Conservation (phyloP, 2,797 vertebrate genomes). For the Ctenochaetus hawaiiensis region DNA sequence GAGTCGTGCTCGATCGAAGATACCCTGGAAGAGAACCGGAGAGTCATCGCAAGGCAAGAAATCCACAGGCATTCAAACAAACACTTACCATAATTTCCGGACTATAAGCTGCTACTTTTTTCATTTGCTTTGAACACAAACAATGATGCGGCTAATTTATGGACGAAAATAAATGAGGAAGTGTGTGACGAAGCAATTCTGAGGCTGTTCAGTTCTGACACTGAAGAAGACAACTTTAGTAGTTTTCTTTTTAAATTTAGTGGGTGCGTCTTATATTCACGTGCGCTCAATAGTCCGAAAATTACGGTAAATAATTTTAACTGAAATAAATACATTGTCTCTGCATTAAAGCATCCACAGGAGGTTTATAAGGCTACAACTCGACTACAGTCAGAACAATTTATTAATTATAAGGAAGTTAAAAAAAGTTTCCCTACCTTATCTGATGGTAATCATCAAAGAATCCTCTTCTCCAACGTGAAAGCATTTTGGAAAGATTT, state of each 20-base stretch:
- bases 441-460: conserved; percentile 75
- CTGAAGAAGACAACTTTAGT: too few relatives aligned
- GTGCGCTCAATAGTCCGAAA: too few relatives aligned
- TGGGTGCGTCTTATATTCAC: too few relatives aligned
- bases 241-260: too few relatives aligned
- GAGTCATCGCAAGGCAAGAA: not conserved
- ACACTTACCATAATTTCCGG: not conserved
- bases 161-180: too few relatives aligned
- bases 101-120: too few relatives aligned
- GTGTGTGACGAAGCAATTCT: too few relatives aligned
- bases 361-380: not conserved
- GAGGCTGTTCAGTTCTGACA: too few relatives aligned
- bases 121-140: not conserved
- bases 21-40: conserved; percentile 79
- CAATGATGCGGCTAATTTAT: too few relatives aligned
- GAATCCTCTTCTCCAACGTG: conserved; percentile 67
- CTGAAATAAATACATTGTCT: not conserved
- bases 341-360: not conserved
- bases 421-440: conserved; percentile 66
- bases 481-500: conserved; percentile 75
- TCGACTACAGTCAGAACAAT: too few relatives aligned
- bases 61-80: too few relatives aligned
- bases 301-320: too few relatives aligned
- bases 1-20: conserved; percentile 91
- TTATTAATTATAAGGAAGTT: not conserved